Evolutionary conservation across 2,797 vertebrate species (phyloP), one percentile per base, ranked within the genome.

Genomic region (Oreonectes daqikongensis): DNA sequence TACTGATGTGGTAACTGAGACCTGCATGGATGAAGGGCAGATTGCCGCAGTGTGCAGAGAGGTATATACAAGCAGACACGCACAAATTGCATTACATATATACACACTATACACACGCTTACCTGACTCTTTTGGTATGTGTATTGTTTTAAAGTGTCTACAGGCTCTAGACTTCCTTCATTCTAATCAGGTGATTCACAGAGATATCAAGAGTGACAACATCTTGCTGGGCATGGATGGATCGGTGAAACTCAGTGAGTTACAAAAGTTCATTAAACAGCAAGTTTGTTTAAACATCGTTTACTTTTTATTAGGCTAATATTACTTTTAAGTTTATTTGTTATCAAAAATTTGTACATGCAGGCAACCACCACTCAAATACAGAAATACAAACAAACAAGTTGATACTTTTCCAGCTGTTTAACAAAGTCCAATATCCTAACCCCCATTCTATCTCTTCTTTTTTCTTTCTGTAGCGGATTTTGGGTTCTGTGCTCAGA

Each of bases 171-270:
- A 99, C 90, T 99, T 99, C 89, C 93, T 99, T 50, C 97, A 99
- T 89, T 98, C 96, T 84, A 98, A 98, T 87, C 97, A 99, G 87
- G 97, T 99, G 85, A 99, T 99, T 88, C 97, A 99, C 78, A 94
- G 97, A 94, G 97, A 99, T 85, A 99, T 99, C 88, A 99, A 99
- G 88, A 99, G 97, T 46, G 96, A 98, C 92, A 99, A 99, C 88
- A 98, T 98, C 89, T 95, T 99, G 60, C 90, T 99, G 57, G 96
- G 97, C 22, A 98, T 99, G 97, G 97, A 99, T 0, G 97, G 97
- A 86, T 98, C 97, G 52, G 97, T 99, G 84, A 99, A 98, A 90
- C 88, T 99, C 83, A 98, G 97, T 99, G 90, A 86, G 97, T 94
- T 60, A 82, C 85, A 28, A 44, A 44, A 17, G 24, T 24, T 11